These are phyloP conservation scores for Sinohyriopsis cumingii DNA, from an alignment of 2,888 invertebrate genomes.

Conservation along the genomic window DNA sequence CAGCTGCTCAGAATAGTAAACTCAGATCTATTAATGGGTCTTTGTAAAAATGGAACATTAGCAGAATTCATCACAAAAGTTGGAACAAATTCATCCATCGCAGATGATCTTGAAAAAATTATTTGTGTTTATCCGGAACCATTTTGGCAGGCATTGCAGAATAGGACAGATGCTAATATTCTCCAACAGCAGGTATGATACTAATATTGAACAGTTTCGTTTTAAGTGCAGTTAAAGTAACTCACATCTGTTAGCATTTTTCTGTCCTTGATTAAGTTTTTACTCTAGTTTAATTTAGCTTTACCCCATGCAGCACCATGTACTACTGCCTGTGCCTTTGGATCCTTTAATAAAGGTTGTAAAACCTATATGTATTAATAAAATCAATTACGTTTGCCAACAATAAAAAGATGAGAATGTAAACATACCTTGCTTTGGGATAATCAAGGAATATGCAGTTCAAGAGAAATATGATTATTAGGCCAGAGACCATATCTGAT, in stretches of 20 bases:
- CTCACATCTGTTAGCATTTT: neutral
- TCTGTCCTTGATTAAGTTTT: too few species aligned
- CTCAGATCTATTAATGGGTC: constrained; percentile 15
- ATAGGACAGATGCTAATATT: constrained; percentile 16
- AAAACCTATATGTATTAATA: too few species aligned
- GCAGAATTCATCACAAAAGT: constrained; percentile 26
- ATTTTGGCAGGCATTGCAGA: constrained; percentile 18
- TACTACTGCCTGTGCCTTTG: too few species aligned
- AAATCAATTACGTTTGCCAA: too few species aligned
- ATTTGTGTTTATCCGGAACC: constrained; percentile 32
- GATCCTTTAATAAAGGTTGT: too few species aligned
- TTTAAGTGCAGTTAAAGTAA: neutral
- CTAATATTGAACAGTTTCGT: neutral
- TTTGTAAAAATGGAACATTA: constrained; percentile 27
- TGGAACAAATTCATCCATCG: constrained; percentile 8
- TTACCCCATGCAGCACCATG: too few species aligned
- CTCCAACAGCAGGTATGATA: constrained; percentile 30
- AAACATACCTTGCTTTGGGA: too few species aligned
- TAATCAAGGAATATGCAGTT: too few species aligned
- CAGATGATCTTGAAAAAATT: constrained; percentile 25
- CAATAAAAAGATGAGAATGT: too few species aligned
- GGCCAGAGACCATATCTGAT: too few species aligned
- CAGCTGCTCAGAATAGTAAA: constrained; percentile 27
- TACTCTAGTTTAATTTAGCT: too few species aligned
- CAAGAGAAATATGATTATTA: too few species aligned